Base-by-base conservation (phyloP, 2,113 vertebrate species). In the Corydoras sp. region DNA sequence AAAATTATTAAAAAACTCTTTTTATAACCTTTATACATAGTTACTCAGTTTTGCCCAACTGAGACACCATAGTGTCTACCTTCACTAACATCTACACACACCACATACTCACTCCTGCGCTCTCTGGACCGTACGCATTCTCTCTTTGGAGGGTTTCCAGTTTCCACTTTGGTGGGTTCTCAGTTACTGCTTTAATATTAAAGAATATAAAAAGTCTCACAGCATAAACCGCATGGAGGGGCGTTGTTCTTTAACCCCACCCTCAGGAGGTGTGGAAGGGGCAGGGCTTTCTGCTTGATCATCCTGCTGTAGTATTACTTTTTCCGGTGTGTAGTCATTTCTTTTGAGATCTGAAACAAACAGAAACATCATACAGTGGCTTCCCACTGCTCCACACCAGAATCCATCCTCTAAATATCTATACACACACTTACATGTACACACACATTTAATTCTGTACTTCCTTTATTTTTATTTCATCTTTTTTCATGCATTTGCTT, bases 301-400 rank as follows among this genome's bases (percentile, higher is more conserved):
- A 0, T 98, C 95, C 72, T 94, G 94, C 84, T 93, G 90, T 81
- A 97, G 91, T 6, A 90, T 86, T 43, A 94, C 89, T 83, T 91
- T 98, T 79, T 98, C 97, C 43, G 96, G 97, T 0, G 97, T 98
- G 85, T 99, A 99, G 76, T 98, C 97, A 0, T 99, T 98, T 76
- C 95, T 89, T 87, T 96, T 98, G 80, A 99, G 86, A 84, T 99
- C 97, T 99, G 83, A 3, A 59, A 31, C 51, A 54, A 59, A 72
- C 31, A 72, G 24, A 65, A 14, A 68, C 14, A 69, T 24, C 18
- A 24, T 24, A 24, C 18, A 24, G 18, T 24, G 18, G 18, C 18
- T 24, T 24, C 18, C 18, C 18, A 24, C 18, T 2, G 1, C 18
- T 24, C 18, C 18, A 24, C 1, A 24, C 18, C 18, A 24, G 18